Base-by-base conservation (phyloP, 2,113 vertebrate species). In the Semnornis frantzii region DNA sequence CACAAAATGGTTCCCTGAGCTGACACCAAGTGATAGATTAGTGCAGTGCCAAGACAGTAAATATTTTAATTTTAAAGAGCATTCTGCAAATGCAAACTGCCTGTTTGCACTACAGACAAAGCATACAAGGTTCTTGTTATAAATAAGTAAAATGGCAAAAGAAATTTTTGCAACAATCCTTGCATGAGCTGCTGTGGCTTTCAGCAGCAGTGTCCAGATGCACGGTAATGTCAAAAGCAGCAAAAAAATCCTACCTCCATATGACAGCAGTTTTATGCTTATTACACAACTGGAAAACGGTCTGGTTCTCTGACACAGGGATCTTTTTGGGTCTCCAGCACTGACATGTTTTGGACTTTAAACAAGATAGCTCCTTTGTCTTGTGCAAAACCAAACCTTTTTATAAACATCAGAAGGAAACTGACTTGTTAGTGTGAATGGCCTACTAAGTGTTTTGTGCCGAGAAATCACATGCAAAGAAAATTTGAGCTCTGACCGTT, bases 401-500 rank as follows among this genome's bases (percentile, higher is more conserved):
- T 64, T 19, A 46, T 59, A 55, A 84, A 57, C 12, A 64, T 21
- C 4, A 59, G n/a, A 68, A 63, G 63, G 27, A 15, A 71, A 52
- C 4, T 17, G 16, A 73, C 34, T 6, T 8, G 2, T 21, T 64
- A 57, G 5, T 20, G 24, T 15, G 77, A 91, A 70, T 12, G 4
- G 16, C 21, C 18, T 71, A 50, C 9, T 12, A 81, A 15, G 6
- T 57, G 25, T 6, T 79, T 79, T 58, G 8, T 19, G 42, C 27
- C 50, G 31, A 77, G 24, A 84, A 80, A 50, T 1, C 54, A 48
- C 1, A 46, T 0, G 1, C 34, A 63, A 57, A 55, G 58, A 33
- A 72, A 55, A 62, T 30, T 5, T 63, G 6, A 6, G 4, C 3
- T 23, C 37, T 15, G 17, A n/a, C 25, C 0, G 0, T 0, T 46